Evolutionary conservation across 37 sponge, comb jelly and placozoan genomes (phyloP), one percentile per base, ranked within the genome.

Genomic region (Cliona cf. orientalis): DNA sequence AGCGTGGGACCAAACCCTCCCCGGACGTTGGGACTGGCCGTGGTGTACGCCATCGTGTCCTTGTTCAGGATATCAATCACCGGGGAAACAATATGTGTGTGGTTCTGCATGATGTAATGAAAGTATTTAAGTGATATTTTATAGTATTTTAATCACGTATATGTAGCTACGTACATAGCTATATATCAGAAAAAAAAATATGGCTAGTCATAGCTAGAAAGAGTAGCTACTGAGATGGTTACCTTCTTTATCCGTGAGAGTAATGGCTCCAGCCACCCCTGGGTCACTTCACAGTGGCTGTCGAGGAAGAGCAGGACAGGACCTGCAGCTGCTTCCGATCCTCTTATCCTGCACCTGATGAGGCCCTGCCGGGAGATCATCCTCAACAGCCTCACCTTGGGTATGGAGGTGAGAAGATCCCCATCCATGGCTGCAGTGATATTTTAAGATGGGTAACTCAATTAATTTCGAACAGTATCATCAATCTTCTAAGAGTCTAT

Each of bases 271-370:
- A 91, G 67, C 96, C 96, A 95, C 4, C 90, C 92, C 29, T 39
- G 60, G 2, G 82, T 88, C 21, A 73, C 89, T 79, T 97, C 97
- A 59, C 94, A 91, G 71, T 97, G 97, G 32, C 94, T 93, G 77
- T 97, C 97, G 42, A 97, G 91, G 76, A 97, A 97, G 36, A 85
- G 85, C 33, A 97, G 82, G 2, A 91, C 88, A 9, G 82, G 66
- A 0, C 92, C 97, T 17, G 63, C 69, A 5, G 92, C 92, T 35
- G 42, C 68, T 14, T 58, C 42, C 7, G 91, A 80, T 29, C 97
- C 97, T n/a, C 58, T 69, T 46, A 94, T 28, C 57, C 97, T 71
- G 2, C 94, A 87, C 25, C 87, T 62, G 40, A 97, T 91, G 39
- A 97, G 84, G 64, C 95, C 95, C 39, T 83, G 75, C 41, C 95